A percentile compares a stretch with the other conserved stretches of the same genome.
Conservation (phyloP, 2,113 vertebrate species). For the Xenus cinereus region DNA sequence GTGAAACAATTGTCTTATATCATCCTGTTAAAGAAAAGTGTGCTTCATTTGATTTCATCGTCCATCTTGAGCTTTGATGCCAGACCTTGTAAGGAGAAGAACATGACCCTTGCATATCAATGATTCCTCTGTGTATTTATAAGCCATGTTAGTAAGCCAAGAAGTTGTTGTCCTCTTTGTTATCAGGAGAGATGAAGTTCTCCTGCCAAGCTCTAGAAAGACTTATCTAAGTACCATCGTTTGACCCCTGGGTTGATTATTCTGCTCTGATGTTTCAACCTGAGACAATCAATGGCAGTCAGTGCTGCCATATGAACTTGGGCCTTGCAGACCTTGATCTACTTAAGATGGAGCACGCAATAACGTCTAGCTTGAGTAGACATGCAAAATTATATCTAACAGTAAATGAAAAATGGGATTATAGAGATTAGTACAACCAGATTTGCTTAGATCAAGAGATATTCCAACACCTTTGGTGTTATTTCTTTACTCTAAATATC, state of each 20-base stretch:
- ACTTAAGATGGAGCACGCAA: accelerated
- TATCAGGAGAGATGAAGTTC: background rate
- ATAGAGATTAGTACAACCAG: background rate
- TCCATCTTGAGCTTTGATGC: background rate
- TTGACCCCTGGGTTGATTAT: background rate
- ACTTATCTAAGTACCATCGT: background rate
- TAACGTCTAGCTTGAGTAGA: background rate
- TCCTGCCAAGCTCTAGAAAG: background rate
- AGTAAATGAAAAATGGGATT: background rate
- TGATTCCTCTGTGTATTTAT: background rate
- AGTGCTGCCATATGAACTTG: background rate
- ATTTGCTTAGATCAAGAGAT: background rate
- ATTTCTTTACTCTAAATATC: background rate
- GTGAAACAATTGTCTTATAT: background rate
- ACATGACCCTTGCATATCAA: background rate
- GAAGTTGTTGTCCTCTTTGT: background rate
- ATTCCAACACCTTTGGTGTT: background rate
- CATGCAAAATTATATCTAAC: background rate
- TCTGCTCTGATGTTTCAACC: background rate
- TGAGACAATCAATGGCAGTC: background rate
- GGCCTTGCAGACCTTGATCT: background rate
- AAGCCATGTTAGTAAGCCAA: background rate
- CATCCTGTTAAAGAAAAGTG: background rate
- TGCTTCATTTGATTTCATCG: background rate
- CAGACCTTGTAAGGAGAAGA: background rate